These are phyloP conservation scores for Venustoraphidia nigricollis DNA, from an alignment of 2,888 invertebrate genomes.

Conservation along the genomic window DNA sequence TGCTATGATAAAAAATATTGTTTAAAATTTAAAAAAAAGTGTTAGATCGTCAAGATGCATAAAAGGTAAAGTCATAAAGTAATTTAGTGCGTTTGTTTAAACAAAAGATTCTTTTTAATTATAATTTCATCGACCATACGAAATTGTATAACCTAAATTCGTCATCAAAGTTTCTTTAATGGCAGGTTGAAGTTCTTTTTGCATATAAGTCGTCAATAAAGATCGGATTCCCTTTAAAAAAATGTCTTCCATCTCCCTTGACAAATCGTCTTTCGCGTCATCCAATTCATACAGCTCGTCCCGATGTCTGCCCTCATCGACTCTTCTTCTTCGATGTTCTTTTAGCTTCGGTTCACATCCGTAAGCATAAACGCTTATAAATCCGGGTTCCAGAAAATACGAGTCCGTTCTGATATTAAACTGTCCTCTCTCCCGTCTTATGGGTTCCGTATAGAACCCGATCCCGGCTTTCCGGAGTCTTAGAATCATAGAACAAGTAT, in stretches of 20 bases:
- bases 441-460: slow-evolving; percentile 58
- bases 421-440: slow-evolving; percentile 49
- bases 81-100: background rate
- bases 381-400: slow-evolving; percentile 70
- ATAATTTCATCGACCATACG: slow-evolving; percentile 46
- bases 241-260: slow-evolving; percentile 70
- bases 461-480: slow-evolving; percentile 62
- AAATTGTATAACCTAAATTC: slow-evolving; percentile 75
- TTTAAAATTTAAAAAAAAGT: background rate
- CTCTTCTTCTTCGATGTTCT: slow-evolving; percentile 19
- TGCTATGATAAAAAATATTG: background rate
- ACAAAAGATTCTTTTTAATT: background rate
- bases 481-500: slow-evolving; percentile 49
- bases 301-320: slow-evolving; percentile 11
- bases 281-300: slow-evolving; percentile 9
- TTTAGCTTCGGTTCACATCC: slow-evolving; percentile 45
- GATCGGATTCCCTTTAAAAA: slow-evolving; percentile 72
- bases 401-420: slow-evolving; percentile 66
- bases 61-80: background rate
- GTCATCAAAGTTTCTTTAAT: slow-evolving; percentile 76
- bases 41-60: background rate
- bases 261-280: slow-evolving; percentile 49
- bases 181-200: slow-evolving; percentile 67
- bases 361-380: slow-evolving; percentile 73
- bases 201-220: slow-evolving; percentile 67